A percentile compares a stretch with the other conserved stretches of the same genome.
Conservation (phyloP, 2,797 vertebrate species). For the Loris lydekkerianus region DNA sequence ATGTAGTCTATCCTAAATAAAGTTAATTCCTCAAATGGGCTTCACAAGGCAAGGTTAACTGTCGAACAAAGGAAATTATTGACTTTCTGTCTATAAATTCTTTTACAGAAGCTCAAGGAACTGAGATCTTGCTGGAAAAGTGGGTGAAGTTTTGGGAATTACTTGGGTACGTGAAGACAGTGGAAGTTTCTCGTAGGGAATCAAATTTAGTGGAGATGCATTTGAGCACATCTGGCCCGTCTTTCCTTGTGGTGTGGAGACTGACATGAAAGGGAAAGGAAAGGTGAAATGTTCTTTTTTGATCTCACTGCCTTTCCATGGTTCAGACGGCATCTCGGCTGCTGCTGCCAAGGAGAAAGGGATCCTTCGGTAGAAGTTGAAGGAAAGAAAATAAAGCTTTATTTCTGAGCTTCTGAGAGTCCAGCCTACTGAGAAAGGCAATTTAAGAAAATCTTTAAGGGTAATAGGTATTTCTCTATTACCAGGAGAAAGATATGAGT, state of each 20-base stretch:
- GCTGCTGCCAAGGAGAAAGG: not conserved
- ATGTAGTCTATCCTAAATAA: not conserved
- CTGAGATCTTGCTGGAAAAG: not conserved
- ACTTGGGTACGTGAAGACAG: not conserved
- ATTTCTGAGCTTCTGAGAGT: not conserved
- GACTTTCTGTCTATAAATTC: not conserved
- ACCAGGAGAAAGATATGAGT: not conserved
- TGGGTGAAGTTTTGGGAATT: not conserved
- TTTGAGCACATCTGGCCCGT: not conserved
- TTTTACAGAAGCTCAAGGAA: not conserved
- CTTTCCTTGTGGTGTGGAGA: not conserved
- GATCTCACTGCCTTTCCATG: not conserved
- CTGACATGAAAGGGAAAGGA: not conserved
- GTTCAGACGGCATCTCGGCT: not conserved
- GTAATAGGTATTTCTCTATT: not conserved
- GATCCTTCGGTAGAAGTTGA: not conserved
- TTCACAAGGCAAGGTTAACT: constrained; percentile 41
- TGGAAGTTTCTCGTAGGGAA: not conserved
- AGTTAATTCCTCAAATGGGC: not conserved
- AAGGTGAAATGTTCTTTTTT: not conserved
- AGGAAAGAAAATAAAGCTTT: not conserved
- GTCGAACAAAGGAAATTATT: not conserved
- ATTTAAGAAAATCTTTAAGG: constrained; percentile 16
- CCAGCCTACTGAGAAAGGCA: not conserved
- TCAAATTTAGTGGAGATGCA: not conserved